Evolutionary conservation across 2,888 invertebrate genomes (phyloP), one percentile per base, ranked within the genome.

Genomic region (Miltochrista miniata): DNA sequence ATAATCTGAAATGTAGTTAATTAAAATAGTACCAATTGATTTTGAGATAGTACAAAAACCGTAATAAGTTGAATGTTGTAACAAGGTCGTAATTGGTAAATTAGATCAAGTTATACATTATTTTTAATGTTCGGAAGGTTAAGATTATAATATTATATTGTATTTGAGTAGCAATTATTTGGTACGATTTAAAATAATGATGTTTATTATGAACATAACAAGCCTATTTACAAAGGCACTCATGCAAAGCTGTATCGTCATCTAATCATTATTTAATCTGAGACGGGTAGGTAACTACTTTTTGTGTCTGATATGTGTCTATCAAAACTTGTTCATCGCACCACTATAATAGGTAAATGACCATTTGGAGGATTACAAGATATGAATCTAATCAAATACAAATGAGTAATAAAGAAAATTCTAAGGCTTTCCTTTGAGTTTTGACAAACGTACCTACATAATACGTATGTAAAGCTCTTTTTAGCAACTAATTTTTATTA

Each of bases 21-120:
- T 51, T 61, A 59, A 48, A 53, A 48, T 56, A 49, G 61, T 55
- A 57, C 48, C 54, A 59, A 66, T 67, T 67, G 48, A 33, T 67
- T 61, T 63, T 66, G 54, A 35, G 50, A 54, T 54, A 53, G 54
- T 53, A 55, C 44, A 24, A 60, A 63, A 61, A 59, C 45, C 41
- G 29, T 43, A 55, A 59, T 56, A 50, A 31, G 24, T 48, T 46
- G 44, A 41, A 48, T 68, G 56, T 57, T 51, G 61, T 45, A 60
- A 59, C 56, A 59, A 70, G 68, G 68, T 44, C 54, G 34, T 39
- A 15, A 59, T 47, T 63, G 18, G 39, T 43, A 47, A 66, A 61
- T 59, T 48, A 52, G 54, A 62, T 54, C 50, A 42, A 49, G 43
- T 60, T 47, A 14, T 41, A 45, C 12, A 2, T 7, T 45, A 29